Evolutionary conservation across 2,113 vertebrate species (phyloP), one percentile per base, ranked within the genome.

Genomic region (Tautogolabrus adspersus): DNA sequence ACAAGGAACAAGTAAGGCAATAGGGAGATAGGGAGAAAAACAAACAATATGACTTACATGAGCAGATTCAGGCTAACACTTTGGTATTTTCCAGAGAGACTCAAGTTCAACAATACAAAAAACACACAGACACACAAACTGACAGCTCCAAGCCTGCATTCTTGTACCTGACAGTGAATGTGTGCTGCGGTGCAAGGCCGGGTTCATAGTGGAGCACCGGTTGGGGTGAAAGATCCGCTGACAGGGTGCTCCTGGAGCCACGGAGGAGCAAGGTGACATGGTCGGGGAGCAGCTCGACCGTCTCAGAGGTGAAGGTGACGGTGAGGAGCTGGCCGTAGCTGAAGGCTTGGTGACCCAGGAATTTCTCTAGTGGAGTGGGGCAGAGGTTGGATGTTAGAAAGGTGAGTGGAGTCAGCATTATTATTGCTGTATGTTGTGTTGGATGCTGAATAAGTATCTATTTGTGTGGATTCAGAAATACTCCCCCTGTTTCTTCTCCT

Each of bases 241-340:
- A 66, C 22, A 96, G 63, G 8, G 85, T 73, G 79, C 94, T 71
- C 61, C 94, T 94, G 0, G 94, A 92, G 0, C 97, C 96, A 77
- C 95, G 93, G 73, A 99, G 91, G 67, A 95, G 51, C 82, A 98
- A 82, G 26, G 89, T 86, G 74, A 95, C 49, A 0, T 8, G 76
- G 30, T 76, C 0, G 2, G 92, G 81, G 85, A 88, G 74, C 30
- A 91, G 87, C 58, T 92, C 42, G 0, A 68, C 58, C 19, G 74
- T 81, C 62, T 96, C 94, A 0, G 74, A 91, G 51, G 68, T 71
- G 91, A 98, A 95, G 73, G 91, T 92, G 88, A 98, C 77, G 7
- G 91, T 92, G 81, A 98, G 94, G 66, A 89, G 81, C 89, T 96
- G 96, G 67, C 96, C 93, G 0, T 98, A 98, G 92, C 96, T 98